These are phyloP conservation scores for Dromius quadrimaculatus DNA, from an alignment of 2,888 invertebrate species.

Conservation along the genomic window DNA sequence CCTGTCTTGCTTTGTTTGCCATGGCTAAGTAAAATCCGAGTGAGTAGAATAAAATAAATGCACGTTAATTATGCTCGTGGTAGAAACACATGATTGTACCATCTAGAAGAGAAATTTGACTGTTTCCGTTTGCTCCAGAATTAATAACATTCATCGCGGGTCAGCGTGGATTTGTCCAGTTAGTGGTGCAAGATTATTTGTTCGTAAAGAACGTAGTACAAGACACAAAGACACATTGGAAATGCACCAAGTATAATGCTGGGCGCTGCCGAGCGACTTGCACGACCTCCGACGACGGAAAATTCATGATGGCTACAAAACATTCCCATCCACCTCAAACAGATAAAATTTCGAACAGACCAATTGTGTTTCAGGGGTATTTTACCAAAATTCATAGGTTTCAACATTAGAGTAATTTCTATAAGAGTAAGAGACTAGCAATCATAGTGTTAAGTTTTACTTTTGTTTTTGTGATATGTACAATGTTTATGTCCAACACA, in stretches of 20 bases:
- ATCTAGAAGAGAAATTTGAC: constrained; percentile 10
- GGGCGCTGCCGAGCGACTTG: constrained; percentile 59
- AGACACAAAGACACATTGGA: constrained; percentile 59
- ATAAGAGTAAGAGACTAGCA: too few species aligned
- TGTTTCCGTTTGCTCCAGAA: constrained; percentile 58
- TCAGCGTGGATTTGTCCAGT: constrained; percentile 51
- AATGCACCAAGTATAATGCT: constrained; percentile 58
- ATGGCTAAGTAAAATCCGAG: too few species aligned
- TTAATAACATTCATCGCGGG: constrained; percentile 61
- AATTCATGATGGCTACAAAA: constrained; percentile 19
- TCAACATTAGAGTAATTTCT: too few species aligned
- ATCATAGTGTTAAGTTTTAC: too few species aligned
- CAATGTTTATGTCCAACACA: too few species aligned
- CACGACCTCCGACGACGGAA: constrained; percentile 54
- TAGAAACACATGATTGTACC: too few species aligned
- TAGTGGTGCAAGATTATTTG: constrained; percentile 50
- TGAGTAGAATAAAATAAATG: too few species aligned
- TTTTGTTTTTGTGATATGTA: too few species aligned
- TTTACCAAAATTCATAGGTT: constrained; percentile 2
- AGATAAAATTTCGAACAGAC: constrained; percentile 9
- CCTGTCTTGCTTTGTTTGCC: too few species aligned
- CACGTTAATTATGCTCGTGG: too few species aligned
- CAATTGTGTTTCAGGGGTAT: neutral
- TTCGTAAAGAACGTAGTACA: constrained; percentile 54
- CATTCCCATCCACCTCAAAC: constrained; percentile 48